Percentiles rank a stretch among this genome's conserved stretches.
Evolutionary conservation across 1,140 invertebrate genomes (phyloP).

Genomic region (Drosophila watanabei): DNA sequence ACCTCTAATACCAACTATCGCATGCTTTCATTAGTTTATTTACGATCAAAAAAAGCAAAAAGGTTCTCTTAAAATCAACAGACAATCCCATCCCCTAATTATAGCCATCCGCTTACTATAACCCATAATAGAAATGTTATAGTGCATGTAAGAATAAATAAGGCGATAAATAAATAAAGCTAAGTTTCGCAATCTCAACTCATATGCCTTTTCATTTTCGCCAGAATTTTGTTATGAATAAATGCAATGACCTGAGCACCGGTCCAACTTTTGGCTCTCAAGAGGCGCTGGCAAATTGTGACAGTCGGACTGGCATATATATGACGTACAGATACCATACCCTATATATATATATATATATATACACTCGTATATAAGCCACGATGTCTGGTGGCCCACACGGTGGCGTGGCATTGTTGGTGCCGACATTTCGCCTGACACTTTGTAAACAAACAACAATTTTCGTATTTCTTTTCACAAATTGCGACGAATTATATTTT

Average conservation of each 20-base stretch:
- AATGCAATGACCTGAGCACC: constrained; percentile 29
- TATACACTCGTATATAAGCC: constrained; percentile 18
- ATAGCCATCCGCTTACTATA: constrained; percentile 35
- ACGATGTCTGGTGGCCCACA: constrained; percentile 29
- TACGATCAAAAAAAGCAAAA: constrained; percentile 10
- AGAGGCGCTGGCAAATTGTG: constrained; percentile 15
- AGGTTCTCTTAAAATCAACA: not conserved
- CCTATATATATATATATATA: constrained; percentile 29
- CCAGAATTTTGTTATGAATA: constrained; percentile 14
- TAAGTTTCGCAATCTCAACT: constrained; percentile 40
- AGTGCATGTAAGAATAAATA: constrained; percentile 10
- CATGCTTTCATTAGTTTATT: constrained; percentile 21
- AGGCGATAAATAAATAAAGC: constrained; percentile 2
- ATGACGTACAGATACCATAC: constrained; percentile 33
- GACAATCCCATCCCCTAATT: constrained; percentile 15
- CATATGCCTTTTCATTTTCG: constrained; percentile 12
- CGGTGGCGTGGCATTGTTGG: constrained; percentile 53
- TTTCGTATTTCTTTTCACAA: constrained; percentile 62
- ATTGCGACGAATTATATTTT: constrained; percentile 63
- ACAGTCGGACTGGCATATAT: constrained; percentile 21
- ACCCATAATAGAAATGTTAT: constrained; percentile 10
- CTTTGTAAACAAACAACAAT: constrained; percentile 63
- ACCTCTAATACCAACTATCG: constrained; percentile 27
- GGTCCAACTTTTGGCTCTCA: constrained; percentile 24
- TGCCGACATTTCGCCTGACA: constrained; percentile 61